These are phyloP conservation scores for Philopotamus ludificatus DNA, from an alignment of 1,140 invertebrate genomes.

Conservation along the genomic window DNA sequence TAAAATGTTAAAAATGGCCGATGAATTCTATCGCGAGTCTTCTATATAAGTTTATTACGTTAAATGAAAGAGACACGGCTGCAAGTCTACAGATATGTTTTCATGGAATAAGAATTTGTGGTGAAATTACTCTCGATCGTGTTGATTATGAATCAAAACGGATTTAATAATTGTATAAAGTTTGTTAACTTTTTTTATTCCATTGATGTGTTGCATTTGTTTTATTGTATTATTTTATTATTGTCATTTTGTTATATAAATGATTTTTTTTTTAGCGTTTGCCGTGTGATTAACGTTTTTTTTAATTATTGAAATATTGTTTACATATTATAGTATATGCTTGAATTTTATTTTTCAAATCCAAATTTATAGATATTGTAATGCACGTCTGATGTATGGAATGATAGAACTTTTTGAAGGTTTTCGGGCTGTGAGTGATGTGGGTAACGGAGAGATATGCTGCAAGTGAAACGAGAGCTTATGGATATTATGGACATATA, in stretches of 20 bases:
- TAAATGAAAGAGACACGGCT: no score
- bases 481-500: slow-evolving; percentile 38
- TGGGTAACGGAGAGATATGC: slow-evolving; percentile 22
- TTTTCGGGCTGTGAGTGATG: slow-evolving; percentile 33
- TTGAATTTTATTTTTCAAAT: slow-evolving; percentile 7
- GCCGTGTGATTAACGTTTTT: slow-evolving; percentile 20
- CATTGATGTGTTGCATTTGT: not conserved
- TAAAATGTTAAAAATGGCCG: no score
- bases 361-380: not conserved
- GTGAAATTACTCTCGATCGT: no score
- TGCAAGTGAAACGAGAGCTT: slow-evolving; percentile 39
- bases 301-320: slow-evolving; percentile 17
- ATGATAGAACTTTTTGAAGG: no score
- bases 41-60: no score
- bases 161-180: no score
- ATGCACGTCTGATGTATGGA: no score
- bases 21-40: no score
- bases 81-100: no score
- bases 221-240: slow-evolving; percentile 6
- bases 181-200: no score
- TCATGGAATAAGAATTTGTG: no score
- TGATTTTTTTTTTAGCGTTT: slow-evolving; percentile 16
- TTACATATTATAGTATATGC: slow-evolving; percentile 5
- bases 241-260: not conserved
- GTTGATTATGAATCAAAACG: no score